phyloP scores from a whole-genome alignment of 2,888 invertebrate species.

The Colletes collaris region DNA sequence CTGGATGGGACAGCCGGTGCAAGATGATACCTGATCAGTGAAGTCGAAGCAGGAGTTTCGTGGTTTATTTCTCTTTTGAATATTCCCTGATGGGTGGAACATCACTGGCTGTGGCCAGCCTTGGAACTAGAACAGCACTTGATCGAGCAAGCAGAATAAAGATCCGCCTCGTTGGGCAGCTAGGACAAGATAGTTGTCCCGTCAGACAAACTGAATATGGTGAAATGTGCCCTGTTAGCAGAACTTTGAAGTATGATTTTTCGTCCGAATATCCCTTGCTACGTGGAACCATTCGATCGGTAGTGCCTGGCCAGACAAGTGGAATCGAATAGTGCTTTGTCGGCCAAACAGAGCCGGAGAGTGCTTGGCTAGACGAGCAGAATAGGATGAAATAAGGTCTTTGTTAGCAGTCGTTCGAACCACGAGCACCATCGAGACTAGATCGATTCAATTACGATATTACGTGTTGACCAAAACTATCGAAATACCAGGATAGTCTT shows the following conservation, averaged over 20 bases:
- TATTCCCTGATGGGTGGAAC: not conserved
- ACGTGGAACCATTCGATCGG: not conserved
- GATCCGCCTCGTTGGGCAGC: conserved; percentile 4
- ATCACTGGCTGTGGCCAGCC: not conserved
- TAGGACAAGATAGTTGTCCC: not conserved
- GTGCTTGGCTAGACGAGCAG: conserved; percentile 4
- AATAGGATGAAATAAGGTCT: conserved; percentile 6
- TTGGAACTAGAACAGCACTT: not conserved
- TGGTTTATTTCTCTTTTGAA: not conserved
- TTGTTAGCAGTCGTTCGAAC: conserved; percentile 9
- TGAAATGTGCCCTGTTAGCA: too few species aligned
- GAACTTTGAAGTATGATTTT: not conserved
- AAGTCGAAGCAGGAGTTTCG: too few species aligned
- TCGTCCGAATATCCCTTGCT: not conserved
- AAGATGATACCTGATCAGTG: too few species aligned
- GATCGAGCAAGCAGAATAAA: conserved; percentile 9
- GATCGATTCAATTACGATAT: conserved; percentile 11
- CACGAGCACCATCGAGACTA: not conserved
- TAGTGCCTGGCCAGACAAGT: not conserved
- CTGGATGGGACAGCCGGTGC: too few species aligned
- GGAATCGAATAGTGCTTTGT: not conserved
- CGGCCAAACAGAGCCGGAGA: not conserved
- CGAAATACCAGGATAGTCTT: not conserved
- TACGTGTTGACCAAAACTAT: not conserved
- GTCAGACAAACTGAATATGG: conserved; percentile 10